Evolutionary conservation across 2,797 vertebrate species (phyloP), one percentile per base, ranked within the genome.

Genomic region (Pangasius mekongensis): DNA sequence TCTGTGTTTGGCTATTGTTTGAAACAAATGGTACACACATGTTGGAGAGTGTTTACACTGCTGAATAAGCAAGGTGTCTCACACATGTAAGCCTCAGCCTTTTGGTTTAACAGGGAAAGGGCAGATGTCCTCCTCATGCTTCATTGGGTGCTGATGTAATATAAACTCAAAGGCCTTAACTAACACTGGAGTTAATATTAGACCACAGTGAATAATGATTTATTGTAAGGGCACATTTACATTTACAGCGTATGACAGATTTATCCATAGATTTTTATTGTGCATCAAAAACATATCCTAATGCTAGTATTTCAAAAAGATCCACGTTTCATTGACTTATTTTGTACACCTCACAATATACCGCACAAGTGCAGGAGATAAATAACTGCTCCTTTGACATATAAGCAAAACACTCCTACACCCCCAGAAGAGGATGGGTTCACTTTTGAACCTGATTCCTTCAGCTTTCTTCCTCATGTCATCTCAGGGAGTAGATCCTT

Each of bases 71-170:
- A 84, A 85, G 74, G 88, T 91, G 88, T 90, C 89, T 92, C 91
- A 84, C 90, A 92, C 91, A 92, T 93, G 93, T 94, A 92, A 88
- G 43, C 82, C 39, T 83, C 90, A 92, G 89, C 88, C 39, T 89
- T 90, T 71, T 33, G 47, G 84, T 85, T 89, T 91, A 94, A 94
- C 91, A 84, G 83, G 49, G 91, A 90, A 87, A 94, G 93, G 56
- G 69, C 87, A 96, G 94, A 95, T 96, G 95, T 93, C 94, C 90
- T 93, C 94, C 94, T 91, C 89, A 93, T 93, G 92, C 94, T 87
- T 94, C 93, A 93, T 94, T 96, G 94, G 87, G 90, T 94, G 93
- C 93, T 92, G 93, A 93, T 92, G 92, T 93, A 93, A 90, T 92
- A 94, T 94, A 94, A 95, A 92, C 92, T 91, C 83, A 90, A 93